Evolutionary conservation across 2,888 invertebrate species (phyloP).

Genomic region (Platypus cylindrus): DNA sequence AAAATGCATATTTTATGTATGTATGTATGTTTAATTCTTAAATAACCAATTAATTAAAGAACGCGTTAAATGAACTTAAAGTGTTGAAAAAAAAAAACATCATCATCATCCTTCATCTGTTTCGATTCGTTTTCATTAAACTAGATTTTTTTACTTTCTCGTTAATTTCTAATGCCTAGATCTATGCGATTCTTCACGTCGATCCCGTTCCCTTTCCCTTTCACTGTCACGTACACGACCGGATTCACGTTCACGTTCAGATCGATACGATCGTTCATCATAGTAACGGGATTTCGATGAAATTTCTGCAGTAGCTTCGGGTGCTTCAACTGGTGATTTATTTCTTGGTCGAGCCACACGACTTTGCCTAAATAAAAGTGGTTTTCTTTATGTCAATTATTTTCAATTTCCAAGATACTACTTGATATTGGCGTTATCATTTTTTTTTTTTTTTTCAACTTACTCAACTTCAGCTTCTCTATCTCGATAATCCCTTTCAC

Average conservation of each 20-base stretch:
- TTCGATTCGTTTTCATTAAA: too few relatives aligned
- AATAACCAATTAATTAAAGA: too few relatives aligned
- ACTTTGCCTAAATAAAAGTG: constrained; percentile 12
- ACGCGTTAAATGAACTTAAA: too few relatives aligned
- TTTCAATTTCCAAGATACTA: too few relatives aligned
- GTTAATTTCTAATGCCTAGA: constrained; percentile 46
- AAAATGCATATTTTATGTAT: too few relatives aligned
- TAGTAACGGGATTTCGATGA: constrained; percentile 52
- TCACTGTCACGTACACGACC: constrained; percentile 48
- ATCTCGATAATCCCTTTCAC: constrained; percentile 58
- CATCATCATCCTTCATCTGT: too few relatives aligned
- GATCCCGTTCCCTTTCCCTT: constrained; percentile 50
- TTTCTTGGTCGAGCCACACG: constrained; percentile 40
- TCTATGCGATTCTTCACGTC: constrained; percentile 56
- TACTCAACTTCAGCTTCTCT: constrained; percentile 61
- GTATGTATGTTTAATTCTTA: too few relatives aligned
- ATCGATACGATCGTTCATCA: constrained; percentile 55
- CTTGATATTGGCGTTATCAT: too few relatives aligned
- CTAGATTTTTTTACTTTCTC: too few relatives aligned
- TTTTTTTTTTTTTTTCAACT: too few relatives aligned
- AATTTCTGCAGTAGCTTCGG: constrained; percentile 27
- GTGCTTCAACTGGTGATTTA: constrained; percentile 48
- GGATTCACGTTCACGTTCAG: constrained; percentile 40
- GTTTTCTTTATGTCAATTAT: too few relatives aligned
- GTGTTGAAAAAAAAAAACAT: too few relatives aligned